A percentile compares a stretch with the other conserved stretches of the same genome.
Conservation (phyloP, 2,888 invertebrate species). For the Seira musarum region DNA sequence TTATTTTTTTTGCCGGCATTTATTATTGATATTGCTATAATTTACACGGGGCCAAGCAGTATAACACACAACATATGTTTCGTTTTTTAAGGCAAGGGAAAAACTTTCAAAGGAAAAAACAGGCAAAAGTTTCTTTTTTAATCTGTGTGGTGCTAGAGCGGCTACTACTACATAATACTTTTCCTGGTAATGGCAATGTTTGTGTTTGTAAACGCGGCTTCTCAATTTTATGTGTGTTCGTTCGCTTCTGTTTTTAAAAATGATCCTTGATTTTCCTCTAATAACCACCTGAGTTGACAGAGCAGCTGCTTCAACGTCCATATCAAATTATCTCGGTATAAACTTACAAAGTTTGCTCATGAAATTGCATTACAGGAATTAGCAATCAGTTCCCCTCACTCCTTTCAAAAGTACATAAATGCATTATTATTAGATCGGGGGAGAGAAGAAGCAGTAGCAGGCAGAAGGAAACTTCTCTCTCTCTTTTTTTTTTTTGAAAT, state of each 20-base stretch:
- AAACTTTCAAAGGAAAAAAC: background rate
- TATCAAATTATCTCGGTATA: slow-evolving; percentile 58
- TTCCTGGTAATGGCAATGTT: background rate
- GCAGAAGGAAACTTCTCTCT: slow-evolving; percentile 12
- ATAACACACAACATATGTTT: slow-evolving; percentile 8
- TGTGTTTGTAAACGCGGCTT: slow-evolving; percentile 46
- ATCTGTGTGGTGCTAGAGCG: no score
- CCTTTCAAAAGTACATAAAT: no score
- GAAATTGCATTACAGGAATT: slow-evolving; percentile 62
- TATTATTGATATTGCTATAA: slow-evolving; percentile 4
- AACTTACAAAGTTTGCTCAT: slow-evolving; percentile 58
- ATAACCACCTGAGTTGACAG: slow-evolving; percentile 62
- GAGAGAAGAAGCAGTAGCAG: slow-evolving; percentile 30
- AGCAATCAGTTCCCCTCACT: slow-evolving; percentile 56
- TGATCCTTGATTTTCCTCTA: slow-evolving; percentile 57
- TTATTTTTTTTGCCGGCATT: background rate
- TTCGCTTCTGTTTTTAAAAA: slow-evolving; percentile 29
- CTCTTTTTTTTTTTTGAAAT: no score
- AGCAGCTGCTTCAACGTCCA: slow-evolving; percentile 56
- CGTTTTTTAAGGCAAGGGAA: background rate
- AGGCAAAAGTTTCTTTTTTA: background rate
- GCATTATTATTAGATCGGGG: background rate
- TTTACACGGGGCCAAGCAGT: background rate
- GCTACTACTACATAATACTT: no score
- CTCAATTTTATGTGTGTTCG: slow-evolving; percentile 13